phyloP scores from a whole-genome alignment of 2,797 vertebrate genomes.

The Propithecus deckenii region DNA sequence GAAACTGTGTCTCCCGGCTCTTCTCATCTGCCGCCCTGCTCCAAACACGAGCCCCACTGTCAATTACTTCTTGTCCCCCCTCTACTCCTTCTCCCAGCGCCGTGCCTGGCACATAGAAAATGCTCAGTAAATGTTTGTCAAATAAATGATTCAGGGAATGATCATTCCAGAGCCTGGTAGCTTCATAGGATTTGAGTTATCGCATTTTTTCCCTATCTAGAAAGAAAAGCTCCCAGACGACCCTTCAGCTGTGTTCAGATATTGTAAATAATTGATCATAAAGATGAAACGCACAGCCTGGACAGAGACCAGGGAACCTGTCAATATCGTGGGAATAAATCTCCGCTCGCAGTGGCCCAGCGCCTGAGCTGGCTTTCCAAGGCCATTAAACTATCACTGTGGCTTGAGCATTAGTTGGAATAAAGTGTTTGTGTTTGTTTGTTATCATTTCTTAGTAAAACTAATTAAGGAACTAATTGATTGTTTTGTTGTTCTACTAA shows the following conservation, averaged over 20 bases:
- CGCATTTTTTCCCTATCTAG: slow-evolving; percentile 43
- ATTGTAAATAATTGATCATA: slow-evolving; percentile 87
- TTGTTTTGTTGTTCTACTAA: slow-evolving; percentile 90
- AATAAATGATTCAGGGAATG: slow-evolving; percentile 73
- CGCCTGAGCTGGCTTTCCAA: slow-evolving; percentile 76
- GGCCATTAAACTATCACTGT: slow-evolving; percentile 82
- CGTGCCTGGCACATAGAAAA: slow-evolving; percentile 50
- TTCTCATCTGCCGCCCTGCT: not conserved
- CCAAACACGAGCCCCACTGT: not conserved
- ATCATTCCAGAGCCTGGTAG: slow-evolving; percentile 64
- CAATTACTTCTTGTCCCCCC: not conserved
- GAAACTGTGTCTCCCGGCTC: not conserved
- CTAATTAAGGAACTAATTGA: slow-evolving; percentile 90
- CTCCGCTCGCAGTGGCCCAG: slow-evolving; percentile 69
- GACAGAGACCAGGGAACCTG: slow-evolving; percentile 80
- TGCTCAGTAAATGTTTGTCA: slow-evolving; percentile 70
- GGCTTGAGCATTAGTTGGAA: slow-evolving; percentile 84
- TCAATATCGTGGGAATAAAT: slow-evolving; percentile 83
- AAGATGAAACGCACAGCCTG: slow-evolving; percentile 82
- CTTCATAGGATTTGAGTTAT: slow-evolving; percentile 71
- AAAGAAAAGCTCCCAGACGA: slow-evolving; percentile 79
- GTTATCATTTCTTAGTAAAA: slow-evolving; percentile 89
- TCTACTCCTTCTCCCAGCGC: not conserved
- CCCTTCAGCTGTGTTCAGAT: slow-evolving; percentile 78
- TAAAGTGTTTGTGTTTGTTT: slow-evolving; percentile 88